These are phyloP conservation scores for Drosophila triauraria DNA, from an alignment of 1,140 invertebrate genomes.

Conservation along the genomic window DNA sequence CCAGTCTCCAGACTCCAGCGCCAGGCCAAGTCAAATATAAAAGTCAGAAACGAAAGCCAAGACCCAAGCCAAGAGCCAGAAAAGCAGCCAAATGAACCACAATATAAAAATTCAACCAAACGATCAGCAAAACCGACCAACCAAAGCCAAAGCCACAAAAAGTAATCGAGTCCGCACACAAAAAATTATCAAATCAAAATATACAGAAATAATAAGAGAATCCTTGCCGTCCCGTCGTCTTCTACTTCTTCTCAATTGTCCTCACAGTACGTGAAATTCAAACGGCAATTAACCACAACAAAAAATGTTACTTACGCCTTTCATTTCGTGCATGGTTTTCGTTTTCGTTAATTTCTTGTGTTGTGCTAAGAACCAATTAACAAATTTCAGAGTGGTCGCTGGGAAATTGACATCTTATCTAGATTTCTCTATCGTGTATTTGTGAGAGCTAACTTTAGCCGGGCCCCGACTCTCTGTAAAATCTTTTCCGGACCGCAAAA, in stretches of 20 bases:
- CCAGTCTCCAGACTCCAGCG: conserved; percentile 26
- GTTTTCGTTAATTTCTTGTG: conserved; percentile 27
- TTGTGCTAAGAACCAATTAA: conserved; percentile 17
- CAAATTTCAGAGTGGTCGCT: conserved; percentile 8
- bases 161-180: background rate
- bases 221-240: background rate
- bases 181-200: background rate
- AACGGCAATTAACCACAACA: conserved; percentile 19
- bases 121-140: background rate
- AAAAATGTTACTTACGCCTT: conserved; percentile 11
- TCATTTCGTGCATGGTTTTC: conserved; percentile 45
- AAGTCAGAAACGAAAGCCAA: conserved; percentile 14
- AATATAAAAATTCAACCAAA: conserved; percentile 1
- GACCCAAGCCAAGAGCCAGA: conserved; percentile 2
- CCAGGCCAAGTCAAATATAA: conserved; percentile 40
- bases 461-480: too few species aligned
- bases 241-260: conserved; percentile 21
- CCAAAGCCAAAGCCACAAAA: too few species aligned
- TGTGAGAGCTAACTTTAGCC: too few species aligned
- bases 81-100: conserved; percentile 9
- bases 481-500: too few species aligned
- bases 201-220: too few species aligned
- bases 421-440: background rate
- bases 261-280: conserved; percentile 36
- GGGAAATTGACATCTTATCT: background rate